phyloP scores from a whole-genome alignment of 2,797 vertebrate species.

The Nyctibius grandis region DNA sequence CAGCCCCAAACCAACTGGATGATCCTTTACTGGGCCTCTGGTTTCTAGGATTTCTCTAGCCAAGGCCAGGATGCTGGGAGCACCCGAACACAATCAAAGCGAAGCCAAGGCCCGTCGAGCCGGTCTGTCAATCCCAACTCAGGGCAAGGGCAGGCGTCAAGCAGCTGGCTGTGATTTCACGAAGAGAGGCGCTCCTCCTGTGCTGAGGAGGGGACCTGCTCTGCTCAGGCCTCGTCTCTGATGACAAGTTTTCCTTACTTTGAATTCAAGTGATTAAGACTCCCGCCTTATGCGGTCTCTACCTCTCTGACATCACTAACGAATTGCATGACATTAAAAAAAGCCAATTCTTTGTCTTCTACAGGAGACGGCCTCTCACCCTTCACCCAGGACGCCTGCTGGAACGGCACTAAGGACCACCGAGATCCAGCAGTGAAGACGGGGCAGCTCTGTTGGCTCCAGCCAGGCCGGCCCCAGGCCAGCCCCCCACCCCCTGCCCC shows the following conservation, averaged over 20 bases:
- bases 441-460: neutral
- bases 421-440: rapidly evolving
- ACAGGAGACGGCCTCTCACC: rapidly evolving
- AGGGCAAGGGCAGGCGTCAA: rapidly evolving
- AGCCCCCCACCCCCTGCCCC: no score
- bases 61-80: neutral
- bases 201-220: neutral
- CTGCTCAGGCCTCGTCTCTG: rapidly evolving
- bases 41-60: neutral
- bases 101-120: rapidly evolving
- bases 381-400: rapidly evolving
- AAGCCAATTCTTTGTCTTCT: rapidly evolving
- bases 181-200: neutral
- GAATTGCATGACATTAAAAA: rapidly evolving
- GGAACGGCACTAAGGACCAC: neutral
- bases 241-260: neutral
- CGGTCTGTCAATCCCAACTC: rapidly evolving
- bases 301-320: neutral
- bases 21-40: neutral
- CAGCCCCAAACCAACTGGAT: neutral
- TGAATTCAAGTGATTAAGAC: rapidly evolving
- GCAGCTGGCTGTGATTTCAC: rapidly evolving
- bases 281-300: rapidly evolving
- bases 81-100: rapidly evolving
- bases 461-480: no score